These are phyloP conservation scores for Atherinosoma microstoma DNA, from an alignment of 2,797 vertebrate genomes.

Conservation along the genomic window DNA sequence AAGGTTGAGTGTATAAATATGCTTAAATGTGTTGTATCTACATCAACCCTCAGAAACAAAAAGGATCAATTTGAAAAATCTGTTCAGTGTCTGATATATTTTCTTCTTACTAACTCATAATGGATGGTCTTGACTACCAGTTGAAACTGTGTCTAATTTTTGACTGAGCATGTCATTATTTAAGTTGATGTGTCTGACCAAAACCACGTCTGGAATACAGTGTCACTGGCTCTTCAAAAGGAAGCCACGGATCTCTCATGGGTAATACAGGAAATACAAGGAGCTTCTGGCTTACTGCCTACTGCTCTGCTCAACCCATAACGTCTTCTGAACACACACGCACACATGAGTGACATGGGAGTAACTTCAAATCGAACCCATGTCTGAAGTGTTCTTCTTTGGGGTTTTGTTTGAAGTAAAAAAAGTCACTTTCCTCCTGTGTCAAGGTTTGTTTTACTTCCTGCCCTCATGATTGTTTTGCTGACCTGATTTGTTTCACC, in stretches of 20 bases:
- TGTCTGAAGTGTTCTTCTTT: slow-evolving; percentile 22
- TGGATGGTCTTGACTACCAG: slow-evolving; percentile 19
- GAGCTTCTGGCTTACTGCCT: slow-evolving; percentile 37
- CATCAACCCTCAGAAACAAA: background rate
- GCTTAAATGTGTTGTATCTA: background rate
- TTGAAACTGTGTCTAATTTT: slow-evolving; percentile 31
- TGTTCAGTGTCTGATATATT: slow-evolving; percentile 22
- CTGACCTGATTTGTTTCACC: background rate
- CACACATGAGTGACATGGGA: slow-evolving; percentile 22
- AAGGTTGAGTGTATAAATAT: background rate
- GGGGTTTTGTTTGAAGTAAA: background rate
- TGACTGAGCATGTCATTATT: slow-evolving; percentile 29
- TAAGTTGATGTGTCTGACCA: slow-evolving; percentile 31
- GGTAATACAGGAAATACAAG: slow-evolving; percentile 46
- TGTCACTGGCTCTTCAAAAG: slow-evolving; percentile 23
- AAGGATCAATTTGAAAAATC: background rate
- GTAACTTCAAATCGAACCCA: slow-evolving; percentile 22
- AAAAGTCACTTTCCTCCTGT: background rate
- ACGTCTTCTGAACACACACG: slow-evolving; percentile 4
- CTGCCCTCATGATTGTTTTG: background rate
- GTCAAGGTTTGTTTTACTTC: background rate
- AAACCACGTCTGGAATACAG: slow-evolving; percentile 43
- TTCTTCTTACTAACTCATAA: slow-evolving; percentile 8
- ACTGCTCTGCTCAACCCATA: slow-evolving; percentile 30
- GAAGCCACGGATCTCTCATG: slow-evolving; percentile 55